Conservation (phyloP, 2,888 invertebrate genomes). For the Volucella inflata region DNA sequence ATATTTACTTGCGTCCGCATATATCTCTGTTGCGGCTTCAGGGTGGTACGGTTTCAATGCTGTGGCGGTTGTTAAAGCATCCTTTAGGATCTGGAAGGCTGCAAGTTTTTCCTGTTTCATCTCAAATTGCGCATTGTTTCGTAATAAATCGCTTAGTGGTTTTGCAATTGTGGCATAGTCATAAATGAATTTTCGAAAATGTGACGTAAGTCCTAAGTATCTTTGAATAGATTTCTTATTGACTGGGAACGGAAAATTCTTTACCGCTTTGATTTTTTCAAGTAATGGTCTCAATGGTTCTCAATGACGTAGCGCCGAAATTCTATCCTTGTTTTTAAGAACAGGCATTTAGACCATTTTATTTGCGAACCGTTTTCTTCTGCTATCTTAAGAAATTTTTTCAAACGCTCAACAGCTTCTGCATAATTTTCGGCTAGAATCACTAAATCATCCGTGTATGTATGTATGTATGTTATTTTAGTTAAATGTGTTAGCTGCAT, state of each 20-base stretch:
- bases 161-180: no score
- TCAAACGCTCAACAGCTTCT: background rate
- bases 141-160: no score
- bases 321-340: conserved; percentile 12
- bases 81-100: background rate
- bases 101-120: background rate
- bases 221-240: conserved; percentile 9
- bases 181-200: background rate
- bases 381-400: background rate
- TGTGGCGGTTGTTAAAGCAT: no score
- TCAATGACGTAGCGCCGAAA: background rate
- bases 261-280: background rate
- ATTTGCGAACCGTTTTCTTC: background rate
- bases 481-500: no score
- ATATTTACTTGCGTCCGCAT: no score
- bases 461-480: no score
- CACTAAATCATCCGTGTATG: no score
- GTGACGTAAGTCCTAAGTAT: conserved; percentile 6
- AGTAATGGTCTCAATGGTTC: background rate
- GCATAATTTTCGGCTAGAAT: no score
- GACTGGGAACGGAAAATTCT: conserved; percentile 1
- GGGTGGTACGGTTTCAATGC: no score
- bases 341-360: conserved; percentile 7
- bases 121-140: no score
- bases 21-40: no score